Percentiles rank a stretch among this genome's conserved stretches.
Conservation (phyloP, 2,797 vertebrate genomes). For the Echiichthys vipera region DNA sequence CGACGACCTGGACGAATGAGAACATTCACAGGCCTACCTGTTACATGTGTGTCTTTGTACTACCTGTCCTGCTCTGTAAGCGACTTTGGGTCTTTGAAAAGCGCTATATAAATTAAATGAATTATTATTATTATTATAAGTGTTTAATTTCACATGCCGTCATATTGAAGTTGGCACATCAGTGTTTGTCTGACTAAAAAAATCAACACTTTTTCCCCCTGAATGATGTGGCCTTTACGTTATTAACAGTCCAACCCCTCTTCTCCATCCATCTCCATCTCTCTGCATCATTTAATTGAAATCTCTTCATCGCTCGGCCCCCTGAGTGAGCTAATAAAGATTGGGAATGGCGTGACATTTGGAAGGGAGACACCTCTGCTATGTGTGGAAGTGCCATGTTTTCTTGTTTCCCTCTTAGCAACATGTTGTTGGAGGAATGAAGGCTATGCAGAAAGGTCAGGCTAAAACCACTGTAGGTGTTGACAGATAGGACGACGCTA, state of each 20-base stretch:
- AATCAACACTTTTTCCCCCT: conserved; percentile 16
- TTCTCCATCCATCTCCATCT: conserved; percentile 35
- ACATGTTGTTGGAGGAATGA: conserved; percentile 45
- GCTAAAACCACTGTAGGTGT: conserved; percentile 43
- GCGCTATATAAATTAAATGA: too few species aligned
- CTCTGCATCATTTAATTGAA: conserved; percentile 52
- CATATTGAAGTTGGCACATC: not conserved
- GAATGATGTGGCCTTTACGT: conserved; percentile 51
- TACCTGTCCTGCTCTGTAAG: too few species aligned
- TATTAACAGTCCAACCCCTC: conserved; percentile 31
- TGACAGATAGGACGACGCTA: conserved; percentile 36
- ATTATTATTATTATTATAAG: too few species aligned
- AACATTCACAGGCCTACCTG: too few species aligned
- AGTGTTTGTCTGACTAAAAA: conserved; percentile 1
- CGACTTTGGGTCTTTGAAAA: too few species aligned
- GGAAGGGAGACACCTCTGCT: conserved; percentile 35
- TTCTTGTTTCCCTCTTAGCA: conserved; percentile 9
- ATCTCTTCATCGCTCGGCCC: conserved; percentile 26
- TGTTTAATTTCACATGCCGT: conserved; percentile 30
- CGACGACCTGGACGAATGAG: too few species aligned
- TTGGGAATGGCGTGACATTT: conserved; percentile 72
- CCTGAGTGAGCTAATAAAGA: conserved; percentile 67
- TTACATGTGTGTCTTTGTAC: too few species aligned
- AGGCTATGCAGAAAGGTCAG: conserved; percentile 53
- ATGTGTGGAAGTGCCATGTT: conserved; percentile 20